phyloP scores from a whole-genome alignment of 2,797 vertebrate genomes.

The Acanthiza pusilla region DNA sequence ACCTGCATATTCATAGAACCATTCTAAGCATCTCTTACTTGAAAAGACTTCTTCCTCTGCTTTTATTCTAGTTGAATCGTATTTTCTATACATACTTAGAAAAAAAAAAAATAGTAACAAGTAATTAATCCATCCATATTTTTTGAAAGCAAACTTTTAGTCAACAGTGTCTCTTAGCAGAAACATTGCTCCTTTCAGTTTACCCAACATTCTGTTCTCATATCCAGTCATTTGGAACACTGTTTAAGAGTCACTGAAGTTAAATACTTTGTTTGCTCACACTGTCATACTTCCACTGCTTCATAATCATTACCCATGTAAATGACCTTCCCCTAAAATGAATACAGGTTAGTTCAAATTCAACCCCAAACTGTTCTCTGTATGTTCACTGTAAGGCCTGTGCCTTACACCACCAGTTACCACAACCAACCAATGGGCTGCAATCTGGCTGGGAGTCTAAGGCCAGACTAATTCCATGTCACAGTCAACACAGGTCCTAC shows the following conservation, averaged over 20 bases:
- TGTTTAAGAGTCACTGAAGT: background rate
- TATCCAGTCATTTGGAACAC: background rate
- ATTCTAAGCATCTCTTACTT: constrained; percentile 97
- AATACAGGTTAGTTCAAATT: background rate
- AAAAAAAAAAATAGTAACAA: constrained; percentile 52
- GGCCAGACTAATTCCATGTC: background rate
- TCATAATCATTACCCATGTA: background rate
- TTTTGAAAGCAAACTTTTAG: background rate
- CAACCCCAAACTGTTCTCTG: background rate
- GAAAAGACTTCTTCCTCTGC: constrained; percentile 95
- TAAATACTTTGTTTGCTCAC: background rate
- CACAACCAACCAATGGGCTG: background rate
- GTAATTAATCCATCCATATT: background rate
- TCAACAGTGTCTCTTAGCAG: background rate
- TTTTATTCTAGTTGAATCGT: constrained; percentile 90
- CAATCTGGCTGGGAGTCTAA: background rate
- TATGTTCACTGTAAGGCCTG: background rate
- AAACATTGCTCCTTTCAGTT: background rate
- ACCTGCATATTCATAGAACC: constrained; percentile 99
- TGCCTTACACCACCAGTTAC: background rate
- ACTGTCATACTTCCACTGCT: background rate
- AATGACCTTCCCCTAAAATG: background rate
- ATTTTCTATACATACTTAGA: constrained; percentile 92
- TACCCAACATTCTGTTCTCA: background rate
- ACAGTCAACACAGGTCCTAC: background rate